Evolutionary conservation across 2,113 vertebrate genomes (phyloP).

Genomic region (Tursiops truncatus): DNA sequence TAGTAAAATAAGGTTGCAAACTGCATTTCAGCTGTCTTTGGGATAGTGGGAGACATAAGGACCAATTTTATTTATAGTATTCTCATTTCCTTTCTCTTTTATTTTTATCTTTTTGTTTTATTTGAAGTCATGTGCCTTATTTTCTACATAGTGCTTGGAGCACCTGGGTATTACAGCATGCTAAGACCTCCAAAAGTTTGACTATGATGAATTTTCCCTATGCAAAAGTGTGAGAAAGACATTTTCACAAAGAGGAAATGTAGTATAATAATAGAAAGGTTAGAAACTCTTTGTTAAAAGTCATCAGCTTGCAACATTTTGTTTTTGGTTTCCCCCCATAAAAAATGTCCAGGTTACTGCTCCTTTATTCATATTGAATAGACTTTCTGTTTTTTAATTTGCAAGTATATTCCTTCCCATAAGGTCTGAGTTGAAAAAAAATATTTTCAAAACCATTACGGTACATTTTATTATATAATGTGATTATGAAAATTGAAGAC

Average conservation of each 20-base stretch:
- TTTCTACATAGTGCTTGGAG: background rate
- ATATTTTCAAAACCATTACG: background rate
- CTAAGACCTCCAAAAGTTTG: background rate
- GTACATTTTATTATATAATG: background rate
- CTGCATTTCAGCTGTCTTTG: background rate
- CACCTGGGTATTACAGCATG: background rate
- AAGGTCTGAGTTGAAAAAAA: background rate
- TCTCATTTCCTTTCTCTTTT: background rate
- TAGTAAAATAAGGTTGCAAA: background rate
- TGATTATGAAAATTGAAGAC: slow-evolving; percentile 12
- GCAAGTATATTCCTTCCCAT: background rate
- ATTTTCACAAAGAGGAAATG: background rate
- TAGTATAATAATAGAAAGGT: background rate
- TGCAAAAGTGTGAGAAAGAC: background rate
- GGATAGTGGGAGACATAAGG: background rate
- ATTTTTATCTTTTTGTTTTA: background rate
- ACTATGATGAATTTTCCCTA: background rate
- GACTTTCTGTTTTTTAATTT: background rate
- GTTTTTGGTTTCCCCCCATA: background rate
- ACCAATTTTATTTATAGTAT: background rate
- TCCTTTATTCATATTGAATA: background rate
- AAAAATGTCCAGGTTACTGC: background rate
- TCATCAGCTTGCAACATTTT: background rate
- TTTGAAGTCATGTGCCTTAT: background rate
- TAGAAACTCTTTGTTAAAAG: background rate